phyloP scores from a whole-genome alignment of 1,140 invertebrate species.

The Rhagoletis zephyria region DNA sequence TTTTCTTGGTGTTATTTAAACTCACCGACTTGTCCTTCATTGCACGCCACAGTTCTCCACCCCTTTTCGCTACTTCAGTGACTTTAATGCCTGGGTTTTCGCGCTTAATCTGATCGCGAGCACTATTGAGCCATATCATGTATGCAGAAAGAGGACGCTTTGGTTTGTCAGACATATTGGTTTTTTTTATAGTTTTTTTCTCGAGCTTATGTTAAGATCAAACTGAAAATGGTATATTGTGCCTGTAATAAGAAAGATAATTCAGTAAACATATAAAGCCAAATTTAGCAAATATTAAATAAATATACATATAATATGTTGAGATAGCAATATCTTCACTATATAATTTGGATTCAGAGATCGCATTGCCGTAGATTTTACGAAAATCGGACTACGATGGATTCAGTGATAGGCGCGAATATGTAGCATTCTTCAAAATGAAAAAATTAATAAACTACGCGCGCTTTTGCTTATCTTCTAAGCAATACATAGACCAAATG shows the following conservation, averaged over 20 bases:
- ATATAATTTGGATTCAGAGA: too few species aligned
- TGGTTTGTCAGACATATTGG: conserved; percentile 85
- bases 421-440: too few species aligned
- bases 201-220: background rate
- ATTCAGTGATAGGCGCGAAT: too few species aligned
- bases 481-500: conserved; percentile 7
- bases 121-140: conserved; percentile 90
- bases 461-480: too few species aligned
- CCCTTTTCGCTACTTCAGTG: conserved; percentile 89
- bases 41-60: conserved; percentile 88
- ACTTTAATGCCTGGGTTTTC: conserved; percentile 86
- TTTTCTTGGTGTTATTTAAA: conserved; percentile 54
- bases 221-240: background rate
- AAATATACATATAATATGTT: too few species aligned
- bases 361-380: too few species aligned
- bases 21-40: conserved; percentile 86
- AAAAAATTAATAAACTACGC: too few species aligned
- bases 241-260: conserved; percentile 14
- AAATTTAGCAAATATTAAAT: too few species aligned
- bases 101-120: conserved; percentile 84
- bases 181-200: background rate
- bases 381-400: too few species aligned
- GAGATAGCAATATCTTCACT: too few species aligned
- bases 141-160: conserved; percentile 89
- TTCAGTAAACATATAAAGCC: too few species aligned